Base-by-base conservation (phyloP, 2,888 invertebrate species). In the Cephus pulcher region DNA sequence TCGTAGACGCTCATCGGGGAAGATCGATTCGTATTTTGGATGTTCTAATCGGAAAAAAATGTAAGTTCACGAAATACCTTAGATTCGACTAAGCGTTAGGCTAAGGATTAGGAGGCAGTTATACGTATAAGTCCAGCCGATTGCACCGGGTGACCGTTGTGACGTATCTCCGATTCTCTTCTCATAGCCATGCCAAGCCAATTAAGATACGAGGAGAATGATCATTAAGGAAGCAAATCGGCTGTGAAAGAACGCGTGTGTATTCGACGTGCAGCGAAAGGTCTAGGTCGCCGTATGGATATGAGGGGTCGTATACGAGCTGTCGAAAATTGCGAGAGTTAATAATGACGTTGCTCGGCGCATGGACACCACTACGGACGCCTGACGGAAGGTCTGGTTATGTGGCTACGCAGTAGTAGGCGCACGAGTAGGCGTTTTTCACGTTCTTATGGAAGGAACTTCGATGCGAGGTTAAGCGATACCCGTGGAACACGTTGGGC, bases 41-140 rank as follows among this genome's bases (percentile, higher is more conserved):
- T 85, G 89, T 82, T 81, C 84, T 86, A 82, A 85, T 81, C 82
- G 84, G 82, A 86, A 89, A 89, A 88, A 87, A 81, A 89, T 89
- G 89, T 89, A 86, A 89, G 89, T 87, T 12, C 2, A 56, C 56
- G 56, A 56, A 56, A 56, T 40, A 40, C 40, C 2, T 40, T 40
- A 23, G 40, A 23, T 56, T 56, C 15, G 56, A 56, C 23, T 56
- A 56, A 56, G 56, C 56, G 23, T 9, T 56, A 23, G 56, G 23
- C 56, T 56, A 23, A 56, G 56, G 23, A 3, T 56, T 23, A 23
- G 23, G 23, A 2, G 23, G 23, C 56, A 1, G 23, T 56, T 23
- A 23, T 23, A 23, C 9, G 15, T 56, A 15, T 40, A 15, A 1
- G 23, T 40, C 40, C 23, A 15, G 15, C 6, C 15, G 40, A 15